phyloP scores from a whole-genome alignment of 2,888 invertebrate genomes.

The Eudemis profundana region DNA sequence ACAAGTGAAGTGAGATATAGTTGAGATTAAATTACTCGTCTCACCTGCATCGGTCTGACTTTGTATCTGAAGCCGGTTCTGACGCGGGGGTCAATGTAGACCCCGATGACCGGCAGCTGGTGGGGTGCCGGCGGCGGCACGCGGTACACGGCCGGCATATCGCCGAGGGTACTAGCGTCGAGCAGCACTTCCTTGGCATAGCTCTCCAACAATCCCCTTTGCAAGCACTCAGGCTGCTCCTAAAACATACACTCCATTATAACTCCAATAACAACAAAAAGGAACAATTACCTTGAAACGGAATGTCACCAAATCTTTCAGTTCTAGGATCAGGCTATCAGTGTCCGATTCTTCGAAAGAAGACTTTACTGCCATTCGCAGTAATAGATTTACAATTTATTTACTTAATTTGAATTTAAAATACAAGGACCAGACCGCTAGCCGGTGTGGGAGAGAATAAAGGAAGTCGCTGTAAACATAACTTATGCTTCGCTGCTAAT shows the following conservation, averaged over 20 bases:
- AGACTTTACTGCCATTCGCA: slow-evolving; percentile 17
- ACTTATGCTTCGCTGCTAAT: slow-evolving; percentile 60
- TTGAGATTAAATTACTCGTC: slow-evolving; percentile 66
- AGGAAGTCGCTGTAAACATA: slow-evolving; percentile 54
- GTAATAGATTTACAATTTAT: slow-evolving; percentile 20
- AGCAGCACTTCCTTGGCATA: slow-evolving; percentile 73
- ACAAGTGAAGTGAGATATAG: slow-evolving; percentile 54
- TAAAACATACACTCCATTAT: slow-evolving; percentile 49
- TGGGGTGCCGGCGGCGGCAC: slow-evolving; percentile 86
- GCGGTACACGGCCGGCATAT: slow-evolving; percentile 87
- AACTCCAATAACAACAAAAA: slow-evolving; percentile 11
- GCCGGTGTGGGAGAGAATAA: slow-evolving; percentile 56
- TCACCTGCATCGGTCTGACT: slow-evolving; percentile 87
- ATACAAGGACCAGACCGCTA: slow-evolving; percentile 57
- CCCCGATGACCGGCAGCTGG: slow-evolving; percentile 89
- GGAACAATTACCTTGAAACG: slow-evolving; percentile 1
- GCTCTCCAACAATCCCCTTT: slow-evolving; percentile 54
- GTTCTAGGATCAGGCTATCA: slow-evolving; percentile 46
- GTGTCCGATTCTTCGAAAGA: slow-evolving; percentile 46
- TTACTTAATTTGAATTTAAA: slow-evolving; percentile 39
- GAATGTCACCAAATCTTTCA: slow-evolving; percentile 47
- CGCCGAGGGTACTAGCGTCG: slow-evolving; percentile 86
- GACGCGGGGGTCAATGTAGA: slow-evolving; percentile 89
- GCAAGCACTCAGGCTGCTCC: slow-evolving; percentile 57
- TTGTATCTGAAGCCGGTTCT: slow-evolving; percentile 91